Evolutionary conservation across 2,888 invertebrate species (phyloP).

Genomic region (Diarsia mendica): DNA sequence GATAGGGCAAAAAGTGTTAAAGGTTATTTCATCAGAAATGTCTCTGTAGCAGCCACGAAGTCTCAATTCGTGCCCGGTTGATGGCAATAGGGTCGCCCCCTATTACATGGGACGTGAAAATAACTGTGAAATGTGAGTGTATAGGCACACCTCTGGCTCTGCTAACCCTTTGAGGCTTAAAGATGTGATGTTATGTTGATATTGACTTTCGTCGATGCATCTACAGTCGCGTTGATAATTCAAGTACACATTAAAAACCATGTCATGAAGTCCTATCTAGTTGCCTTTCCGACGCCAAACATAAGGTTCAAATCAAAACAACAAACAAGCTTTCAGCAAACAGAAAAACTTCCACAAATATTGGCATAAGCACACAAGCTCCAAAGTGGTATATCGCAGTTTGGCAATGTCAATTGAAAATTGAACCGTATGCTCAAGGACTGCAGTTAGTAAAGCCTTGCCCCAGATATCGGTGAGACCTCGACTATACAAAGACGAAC

Average conservation of each 20-base stretch:
- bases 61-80: no score
- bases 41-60: no score
- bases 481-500: constrained; percentile 16
- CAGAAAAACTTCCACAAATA: background rate
- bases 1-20: no score
- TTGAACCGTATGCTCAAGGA: constrained; percentile 28
- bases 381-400: background rate
- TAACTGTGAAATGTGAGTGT: no score
- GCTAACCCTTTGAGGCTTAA: no score
- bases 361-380: background rate
- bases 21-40: no score
- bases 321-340: background rate
- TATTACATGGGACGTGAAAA: no score
- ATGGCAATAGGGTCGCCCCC: no score
- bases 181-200: no score
- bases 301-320: constrained; percentile 1
- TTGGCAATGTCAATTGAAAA: constrained; percentile 12
- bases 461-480: constrained; percentile 24
- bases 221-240: background rate
- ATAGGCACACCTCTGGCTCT: no score
- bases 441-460: constrained; percentile 28
- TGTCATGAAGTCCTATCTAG: background rate
- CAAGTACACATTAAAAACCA: background rate
- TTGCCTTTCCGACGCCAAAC: background rate
- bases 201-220: background rate